Conservation (phyloP, 1,140 invertebrate genomes). For the Drosophila carrolli region DNA sequence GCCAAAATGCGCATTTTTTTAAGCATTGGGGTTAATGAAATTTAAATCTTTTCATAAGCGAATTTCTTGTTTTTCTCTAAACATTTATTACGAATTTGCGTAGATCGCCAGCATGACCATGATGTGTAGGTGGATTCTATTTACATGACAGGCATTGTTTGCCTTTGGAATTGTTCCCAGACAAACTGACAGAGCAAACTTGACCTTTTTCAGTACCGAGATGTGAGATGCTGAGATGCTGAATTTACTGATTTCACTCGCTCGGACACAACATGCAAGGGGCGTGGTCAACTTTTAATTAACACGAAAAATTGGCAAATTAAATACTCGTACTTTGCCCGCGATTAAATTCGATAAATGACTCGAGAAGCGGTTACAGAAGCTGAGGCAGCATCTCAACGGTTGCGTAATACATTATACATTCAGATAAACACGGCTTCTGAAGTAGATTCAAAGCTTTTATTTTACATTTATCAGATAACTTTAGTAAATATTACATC, state of each 20-base stretch:
- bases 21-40: slow-evolving; percentile 74
- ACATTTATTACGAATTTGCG: slow-evolving; percentile 10
- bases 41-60: slow-evolving; percentile 42
- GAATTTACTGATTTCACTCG: slow-evolving; percentile 21
- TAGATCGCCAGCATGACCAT: slow-evolving; percentile 24
- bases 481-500: no score
- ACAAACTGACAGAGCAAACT: slow-evolving; percentile 43
- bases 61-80: slow-evolving; percentile 7
- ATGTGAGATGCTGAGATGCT: slow-evolving; percentile 15
- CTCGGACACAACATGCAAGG: slow-evolving; percentile 45
- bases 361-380: slow-evolving; percentile 25
- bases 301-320: slow-evolving; percentile 52
- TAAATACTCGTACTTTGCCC: slow-evolving; percentile 31
- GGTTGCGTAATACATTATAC: slow-evolving; percentile 1
- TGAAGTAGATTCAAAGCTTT: slow-evolving; percentile 3
- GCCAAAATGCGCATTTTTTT: slow-evolving; percentile 48
- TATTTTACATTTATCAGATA: not conserved
- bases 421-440: not conserved
- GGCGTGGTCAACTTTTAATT: slow-evolving; percentile 48
- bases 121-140: slow-evolving; percentile 47
- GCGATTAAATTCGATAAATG: slow-evolving; percentile 11
- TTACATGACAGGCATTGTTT: slow-evolving; percentile 30
- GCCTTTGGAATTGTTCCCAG: slow-evolving; percentile 41
- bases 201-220: slow-evolving; percentile 53
- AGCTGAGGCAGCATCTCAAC: slow-evolving; percentile 21